Conservation (phyloP, 2,888 invertebrate species). For the Alloplasta piceator region DNA sequence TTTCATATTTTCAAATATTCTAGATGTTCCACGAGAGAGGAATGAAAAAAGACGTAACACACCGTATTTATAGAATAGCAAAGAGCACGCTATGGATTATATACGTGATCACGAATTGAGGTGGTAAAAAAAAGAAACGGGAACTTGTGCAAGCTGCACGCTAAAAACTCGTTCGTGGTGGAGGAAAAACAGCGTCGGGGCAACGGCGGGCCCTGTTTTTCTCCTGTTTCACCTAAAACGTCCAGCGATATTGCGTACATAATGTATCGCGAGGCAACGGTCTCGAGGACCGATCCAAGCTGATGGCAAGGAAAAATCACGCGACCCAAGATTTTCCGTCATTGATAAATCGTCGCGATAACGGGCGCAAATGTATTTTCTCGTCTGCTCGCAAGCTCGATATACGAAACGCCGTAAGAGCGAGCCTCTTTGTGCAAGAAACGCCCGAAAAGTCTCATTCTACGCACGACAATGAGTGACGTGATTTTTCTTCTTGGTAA, state of each 20-base stretch:
- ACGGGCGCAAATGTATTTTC: slow-evolving; percentile 1
- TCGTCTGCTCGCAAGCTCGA: neutral
- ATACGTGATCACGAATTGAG: slow-evolving; percentile 43
- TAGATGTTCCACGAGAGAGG: too few relatives aligned
- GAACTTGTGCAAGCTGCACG: slow-evolving; percentile 59
- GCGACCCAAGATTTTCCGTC: slow-evolving; percentile 41
- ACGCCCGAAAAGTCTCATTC: neutral
- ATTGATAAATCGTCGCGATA: slow-evolving; percentile 33
- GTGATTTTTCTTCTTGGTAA: slow-evolving; percentile 18
- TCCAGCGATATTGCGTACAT: neutral
- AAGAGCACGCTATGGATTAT: slow-evolving; percentile 27
- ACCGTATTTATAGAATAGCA: slow-evolving; percentile 50
- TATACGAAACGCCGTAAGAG: neutral
- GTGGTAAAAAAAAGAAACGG: slow-evolving; percentile 40
- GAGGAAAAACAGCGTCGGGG: slow-evolving; percentile 21
- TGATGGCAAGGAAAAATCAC: slow-evolving; percentile 40
- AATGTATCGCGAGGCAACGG: slow-evolving; percentile 47
- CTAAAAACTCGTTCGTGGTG: slow-evolving; percentile 66
- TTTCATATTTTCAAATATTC: too few relatives aligned
- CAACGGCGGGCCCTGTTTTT: neutral
- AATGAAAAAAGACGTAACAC: neutral
- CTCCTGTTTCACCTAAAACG: too few relatives aligned
- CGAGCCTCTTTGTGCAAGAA: neutral
- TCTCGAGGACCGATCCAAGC: slow-evolving; percentile 45
- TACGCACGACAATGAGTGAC: neutral